These are phyloP conservation scores for Xanthorhoe spadicearia DNA, from an alignment of 2,888 invertebrate genomes.

Conservation along the genomic window DNA sequence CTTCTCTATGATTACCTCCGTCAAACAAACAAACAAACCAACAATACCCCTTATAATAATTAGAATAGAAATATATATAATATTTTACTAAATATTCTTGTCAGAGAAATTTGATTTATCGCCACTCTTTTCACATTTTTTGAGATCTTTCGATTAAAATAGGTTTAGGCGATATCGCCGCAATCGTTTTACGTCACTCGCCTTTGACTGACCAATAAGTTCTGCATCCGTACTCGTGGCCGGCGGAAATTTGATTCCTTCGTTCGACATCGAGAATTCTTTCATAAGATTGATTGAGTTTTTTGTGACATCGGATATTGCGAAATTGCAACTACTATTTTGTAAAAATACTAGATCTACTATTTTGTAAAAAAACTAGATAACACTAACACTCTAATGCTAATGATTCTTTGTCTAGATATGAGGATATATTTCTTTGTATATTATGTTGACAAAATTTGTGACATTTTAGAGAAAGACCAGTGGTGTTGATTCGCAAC, in stretches of 20 bases:
- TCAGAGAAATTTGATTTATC: background rate
- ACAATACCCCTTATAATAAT: too few relatives aligned
- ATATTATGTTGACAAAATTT: too few relatives aligned
- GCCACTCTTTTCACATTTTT: background rate
- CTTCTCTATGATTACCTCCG: too few relatives aligned
- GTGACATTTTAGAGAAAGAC: too few relatives aligned
- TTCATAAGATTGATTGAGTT: constrained; percentile 33
- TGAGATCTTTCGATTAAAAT: background rate
- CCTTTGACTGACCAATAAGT: constrained; percentile 27
- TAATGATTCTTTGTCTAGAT: background rate
- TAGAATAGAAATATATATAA: too few relatives aligned
- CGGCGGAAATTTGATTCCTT: constrained; percentile 37
- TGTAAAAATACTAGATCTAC: constrained; percentile 14
- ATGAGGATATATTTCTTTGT: background rate
- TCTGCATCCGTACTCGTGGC: constrained; percentile 27
- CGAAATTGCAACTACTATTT: constrained; percentile 21
- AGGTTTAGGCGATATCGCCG: constrained; percentile 8
- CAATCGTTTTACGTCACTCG: constrained; percentile 15
- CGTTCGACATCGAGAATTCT: constrained; percentile 29
- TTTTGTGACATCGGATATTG: constrained; percentile 32
- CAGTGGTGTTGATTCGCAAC: too few relatives aligned
- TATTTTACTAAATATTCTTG: too few relatives aligned
- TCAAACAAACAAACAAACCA: too few relatives aligned
- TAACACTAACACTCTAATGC: background rate
- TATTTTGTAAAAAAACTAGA: constrained; percentile 13